phyloP scores from a whole-genome alignment of 2,113 vertebrate species.

The Oryzias melastigma region DNA sequence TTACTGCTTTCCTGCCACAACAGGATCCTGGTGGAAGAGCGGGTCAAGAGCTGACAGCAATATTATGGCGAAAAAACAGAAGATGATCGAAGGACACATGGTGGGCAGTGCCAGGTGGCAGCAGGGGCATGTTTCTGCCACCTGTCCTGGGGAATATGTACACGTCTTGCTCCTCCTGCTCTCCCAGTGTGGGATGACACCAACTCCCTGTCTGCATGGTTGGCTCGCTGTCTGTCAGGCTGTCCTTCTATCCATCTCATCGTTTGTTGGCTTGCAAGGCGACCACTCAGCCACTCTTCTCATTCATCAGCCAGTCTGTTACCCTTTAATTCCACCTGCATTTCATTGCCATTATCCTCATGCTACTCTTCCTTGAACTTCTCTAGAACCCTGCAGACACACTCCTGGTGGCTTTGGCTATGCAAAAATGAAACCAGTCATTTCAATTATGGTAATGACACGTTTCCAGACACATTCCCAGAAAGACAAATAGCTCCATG shows the following conservation, averaged over 20 bases:
- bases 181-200: conserved; percentile 69
- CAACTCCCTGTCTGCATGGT: conserved; percentile 60
- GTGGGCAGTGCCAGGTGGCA: conserved; percentile 68
- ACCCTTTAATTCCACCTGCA: conserved; percentile 39
- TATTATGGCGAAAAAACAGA: conserved; percentile 52
- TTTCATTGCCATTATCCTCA: conserved; percentile 19
- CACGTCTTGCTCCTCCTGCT: conserved; percentile 65
- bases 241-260: conserved; percentile 61
- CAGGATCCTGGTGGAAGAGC: conserved; percentile 39
- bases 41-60: conserved; percentile 65
- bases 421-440: conserved; percentile 50
- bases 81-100: conserved; percentile 37
- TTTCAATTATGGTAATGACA: conserved; percentile 50
- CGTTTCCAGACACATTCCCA: conserved; percentile 2
- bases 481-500: conserved; percentile 4
- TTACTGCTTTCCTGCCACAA: conserved; percentile 22
- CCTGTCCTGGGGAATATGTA: conserved; percentile 72
- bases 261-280: conserved; percentile 49
- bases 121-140: conserved; percentile 69
- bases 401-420: conserved; percentile 49
- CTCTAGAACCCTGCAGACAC: conserved; percentile 15
- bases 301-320: conserved; percentile 34
- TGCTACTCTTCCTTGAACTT: conserved; percentile 10
- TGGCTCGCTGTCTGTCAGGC: conserved; percentile 57
- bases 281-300: conserved; percentile 32